Percentiles rank a stretch among this genome's conserved stretches.
phyloP scores from a whole-genome alignment of 2,113 vertebrate species.

The Cyrtonyx montezumae region DNA sequence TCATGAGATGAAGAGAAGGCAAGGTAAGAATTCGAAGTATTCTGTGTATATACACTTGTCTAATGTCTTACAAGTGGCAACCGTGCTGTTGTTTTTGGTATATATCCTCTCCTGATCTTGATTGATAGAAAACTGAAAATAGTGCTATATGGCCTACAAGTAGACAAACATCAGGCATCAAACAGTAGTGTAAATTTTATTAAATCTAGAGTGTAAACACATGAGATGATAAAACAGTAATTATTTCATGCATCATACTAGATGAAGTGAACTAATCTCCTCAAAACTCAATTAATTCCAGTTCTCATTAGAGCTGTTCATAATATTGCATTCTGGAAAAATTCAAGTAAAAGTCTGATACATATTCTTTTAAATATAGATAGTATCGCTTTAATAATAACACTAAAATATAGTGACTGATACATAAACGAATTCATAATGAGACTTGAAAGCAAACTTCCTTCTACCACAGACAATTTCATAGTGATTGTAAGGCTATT shows the following conservation, averaged over 20 bases:
- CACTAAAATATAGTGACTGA: background rate
- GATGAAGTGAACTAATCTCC: background rate
- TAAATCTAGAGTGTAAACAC: background rate
- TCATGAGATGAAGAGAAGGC: background rate
- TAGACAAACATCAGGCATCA: background rate
- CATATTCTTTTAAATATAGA: background rate
- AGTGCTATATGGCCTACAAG: background rate
- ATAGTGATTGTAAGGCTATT: background rate
- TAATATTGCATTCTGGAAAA: background rate
- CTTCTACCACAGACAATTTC: background rate
- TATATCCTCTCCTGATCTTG: background rate
- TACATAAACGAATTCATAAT: background rate
- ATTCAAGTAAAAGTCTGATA: background rate
- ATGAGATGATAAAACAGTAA: background rate
- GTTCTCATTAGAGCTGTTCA: background rate
- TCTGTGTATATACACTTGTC: background rate
- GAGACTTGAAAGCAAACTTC: constrained; percentile 5
- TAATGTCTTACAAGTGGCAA: background rate
- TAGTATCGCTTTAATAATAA: background rate
- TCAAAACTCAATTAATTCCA: background rate
- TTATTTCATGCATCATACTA: background rate
- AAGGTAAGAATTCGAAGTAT: background rate
- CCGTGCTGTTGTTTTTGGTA: background rate
- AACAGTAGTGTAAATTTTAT: constrained; percentile 16
- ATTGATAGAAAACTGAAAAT: background rate